Conservation (phyloP, 2,113 vertebrate species). For the Empidonax alnorum region DNA sequence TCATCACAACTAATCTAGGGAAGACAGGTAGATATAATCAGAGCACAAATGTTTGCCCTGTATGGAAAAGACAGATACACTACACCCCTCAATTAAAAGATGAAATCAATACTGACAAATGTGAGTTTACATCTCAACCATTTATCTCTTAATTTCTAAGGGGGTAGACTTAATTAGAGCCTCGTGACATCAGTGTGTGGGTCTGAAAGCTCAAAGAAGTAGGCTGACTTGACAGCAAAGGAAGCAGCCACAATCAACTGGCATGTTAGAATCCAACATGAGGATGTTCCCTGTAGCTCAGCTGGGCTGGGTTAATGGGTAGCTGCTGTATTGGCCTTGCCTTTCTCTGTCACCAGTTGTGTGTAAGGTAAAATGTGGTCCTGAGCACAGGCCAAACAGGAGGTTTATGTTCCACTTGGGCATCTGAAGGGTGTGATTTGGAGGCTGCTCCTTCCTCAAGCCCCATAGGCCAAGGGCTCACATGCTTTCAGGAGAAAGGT, state of each 20-base stretch:
- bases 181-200: slow-evolving; percentile 65
- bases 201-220: slow-evolving; percentile 63
- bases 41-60: slow-evolving; percentile 69
- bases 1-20: slow-evolving; percentile 47
- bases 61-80: slow-evolving; percentile 59
- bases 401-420: neutral
- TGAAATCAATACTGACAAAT: slow-evolving; percentile 77
- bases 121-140: slow-evolving; percentile 67
- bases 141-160: slow-evolving; percentile 73
- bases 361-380: neutral
- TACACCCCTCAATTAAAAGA: slow-evolving; percentile 76
- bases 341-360: neutral
- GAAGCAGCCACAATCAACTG: slow-evolving; percentile 9
- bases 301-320: slow-evolving; percentile 9
- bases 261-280: neutral
- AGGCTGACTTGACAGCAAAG: slow-evolving; percentile 41
- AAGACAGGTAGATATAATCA: slow-evolving; percentile 72
- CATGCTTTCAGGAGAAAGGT: neutral
- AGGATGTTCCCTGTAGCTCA: slow-evolving; percentile 35
- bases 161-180: slow-evolving; percentile 71
- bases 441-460: neutral
- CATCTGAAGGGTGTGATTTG: neutral
- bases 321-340: neutral
- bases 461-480: neutral
- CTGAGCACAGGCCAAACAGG: neutral